Evolutionary conservation across 2,888 invertebrate species (phyloP), one percentile per base, ranked within the genome.

Genomic region (Lymantria monacha): DNA sequence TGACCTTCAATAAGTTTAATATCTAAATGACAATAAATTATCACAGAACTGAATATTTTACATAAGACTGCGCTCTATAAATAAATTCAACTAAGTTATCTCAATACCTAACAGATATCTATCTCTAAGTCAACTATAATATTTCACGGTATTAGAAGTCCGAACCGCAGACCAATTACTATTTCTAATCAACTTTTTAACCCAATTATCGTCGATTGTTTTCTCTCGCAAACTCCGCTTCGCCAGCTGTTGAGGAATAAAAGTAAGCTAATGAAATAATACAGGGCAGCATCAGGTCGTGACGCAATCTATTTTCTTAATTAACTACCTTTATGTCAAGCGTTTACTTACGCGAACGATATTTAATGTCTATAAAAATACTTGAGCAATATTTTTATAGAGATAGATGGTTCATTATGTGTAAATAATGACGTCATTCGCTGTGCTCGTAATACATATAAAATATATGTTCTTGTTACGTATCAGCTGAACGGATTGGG

Each of bases 41-140:
- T 22, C 5, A 22, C 22, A 22, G 22, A 22, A 22, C 22, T 3
- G 22, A 22, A 22, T 22, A 3, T 22, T 22, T 22, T 22, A 22
- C 22, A 22, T 22, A 22, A 22, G 22, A 22, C 22, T 22, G 22
- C 5, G 51, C 48, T 45, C 36, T 15, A 46, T 46, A 42, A 44
- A 50, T 43, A 44, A 37, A 49, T 30, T 50, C 40, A 12, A 42
- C 11, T 46, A 42, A 44, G 15, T 8, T 38, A n/a, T n/a, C 13
- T 38, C n/a, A 8, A n/a, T 38, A 12, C n/a, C 38, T 13, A 38
- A 22, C 9, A 38, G 30, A 30, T 22, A 15, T 38, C 11, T 46
- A 13, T 10, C 33, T 10, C 33, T 5, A 33, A 33, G 33, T 10
- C 7, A 5, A 33, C 33, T 33, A 8, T 33, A 33, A 33, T 33